Conservation (phyloP, 2,797 vertebrate species). For the Adelosebastes latens region DNA sequence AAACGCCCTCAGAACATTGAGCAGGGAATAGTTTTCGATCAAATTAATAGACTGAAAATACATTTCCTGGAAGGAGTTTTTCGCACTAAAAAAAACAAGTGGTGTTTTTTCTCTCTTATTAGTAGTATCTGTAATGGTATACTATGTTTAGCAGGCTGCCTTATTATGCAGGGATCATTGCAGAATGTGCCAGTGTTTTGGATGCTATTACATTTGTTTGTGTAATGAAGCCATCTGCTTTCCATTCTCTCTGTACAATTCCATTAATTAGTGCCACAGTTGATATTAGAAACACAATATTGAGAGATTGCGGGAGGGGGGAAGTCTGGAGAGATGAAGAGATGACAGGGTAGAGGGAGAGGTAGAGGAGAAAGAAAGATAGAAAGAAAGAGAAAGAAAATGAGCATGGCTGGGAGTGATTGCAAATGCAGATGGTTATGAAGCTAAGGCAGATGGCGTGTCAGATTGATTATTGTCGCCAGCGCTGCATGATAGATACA, state of each 20-base stretch:
- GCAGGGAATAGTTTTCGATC: conserved; percentile 17
- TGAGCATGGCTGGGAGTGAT: conserved; percentile 61
- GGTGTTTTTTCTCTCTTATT: conserved; percentile 33
- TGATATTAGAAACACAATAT: conserved; percentile 77
- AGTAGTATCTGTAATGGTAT: conserved; percentile 38
- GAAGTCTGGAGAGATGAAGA: conserved; percentile 41
- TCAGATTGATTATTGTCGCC: conserved; percentile 82
- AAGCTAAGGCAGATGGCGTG: conserved; percentile 79
- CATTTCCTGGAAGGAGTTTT: conserved; percentile 38
- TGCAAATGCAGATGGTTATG: conserved; percentile 82
- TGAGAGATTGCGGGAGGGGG: conserved; percentile 64
- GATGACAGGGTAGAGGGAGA: conserved; percentile 21
- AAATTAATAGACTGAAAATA: conserved; percentile 36
- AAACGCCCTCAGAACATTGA: neutral
- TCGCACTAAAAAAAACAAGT: conserved; percentile 18
- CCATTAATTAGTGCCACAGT: conserved; percentile 80
- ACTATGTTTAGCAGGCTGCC: conserved; percentile 51
- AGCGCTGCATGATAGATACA: conserved; percentile 67
- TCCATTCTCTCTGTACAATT: conserved; percentile 77
- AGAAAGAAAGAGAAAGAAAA: conserved; percentile 31
- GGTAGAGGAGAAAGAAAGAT: neutral
- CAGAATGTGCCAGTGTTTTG: conserved; percentile 66
- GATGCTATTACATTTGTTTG: conserved; percentile 78
- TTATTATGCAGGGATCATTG: conserved; percentile 65
- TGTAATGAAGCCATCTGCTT: conserved; percentile 82